Evolutionary conservation across 2,888 invertebrate species (phyloP), one percentile per base, ranked within the genome.

Genomic region (Mayetiola destructor): DNA sequence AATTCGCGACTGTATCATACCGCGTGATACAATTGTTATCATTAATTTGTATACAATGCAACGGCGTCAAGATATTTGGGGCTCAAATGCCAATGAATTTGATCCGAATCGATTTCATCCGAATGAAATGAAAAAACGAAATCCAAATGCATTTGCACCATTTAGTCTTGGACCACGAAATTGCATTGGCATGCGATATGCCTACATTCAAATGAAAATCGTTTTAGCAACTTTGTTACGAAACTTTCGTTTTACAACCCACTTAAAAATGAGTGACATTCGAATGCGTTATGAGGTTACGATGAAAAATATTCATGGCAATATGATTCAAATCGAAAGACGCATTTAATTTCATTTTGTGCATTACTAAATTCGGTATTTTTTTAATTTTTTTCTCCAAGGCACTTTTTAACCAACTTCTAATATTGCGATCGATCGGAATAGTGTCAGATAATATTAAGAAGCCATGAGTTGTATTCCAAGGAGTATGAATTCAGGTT

Each of bases 41-140:
- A 73, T 82, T 42, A 78, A 80, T 10, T 71, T 74, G 8, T 73
- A 76, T 61, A 75, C 77, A 27, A 76, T 81, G 61, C 81, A 81
- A 61, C 77, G 76, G 66, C 80, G 80, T 63, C 75, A 78, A 0
- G 73, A 76, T 2, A 72, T 77, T 62, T 81, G 77, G 61, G 48
- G 48, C 2, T 77, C 79, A 0, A 73, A 82, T 8, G 83, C 84
- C 0, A 73, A 78, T 1, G 72, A 72, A 32, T 82, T 82, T 59
- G 74, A 77, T 56, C 82, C 82, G 0, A 79, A 81, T 27, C 71
- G 81, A 60, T 82, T 81, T 66, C 66, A 73, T 0, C 68, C 72
- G 6, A 75, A 76, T 58, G 75, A 75, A 27, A 78, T 54, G 18
- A 54, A 35, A 35, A 54, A 54, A 8, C 54, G 67, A 20, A 66